Percentiles rank a stretch among this genome's conserved stretches.
phyloP scores from a whole-genome alignment of 2,888 invertebrate genomes.

The Drosophila peninsularis region DNA sequence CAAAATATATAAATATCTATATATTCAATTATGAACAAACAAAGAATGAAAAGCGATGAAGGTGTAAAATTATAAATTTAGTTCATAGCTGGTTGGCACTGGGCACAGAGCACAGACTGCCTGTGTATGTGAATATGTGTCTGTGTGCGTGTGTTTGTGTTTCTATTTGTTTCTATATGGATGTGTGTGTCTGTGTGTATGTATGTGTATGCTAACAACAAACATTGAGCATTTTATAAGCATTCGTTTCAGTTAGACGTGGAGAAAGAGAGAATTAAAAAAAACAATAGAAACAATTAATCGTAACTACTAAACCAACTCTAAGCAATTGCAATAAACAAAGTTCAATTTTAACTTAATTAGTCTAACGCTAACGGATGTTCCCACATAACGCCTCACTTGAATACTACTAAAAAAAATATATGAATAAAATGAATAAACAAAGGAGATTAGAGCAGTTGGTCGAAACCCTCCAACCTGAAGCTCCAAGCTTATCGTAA shows the following conservation, averaged over 20 bases:
- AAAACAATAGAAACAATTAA: constrained; percentile 55
- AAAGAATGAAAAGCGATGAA: constrained; percentile 20
- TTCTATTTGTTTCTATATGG: background rate
- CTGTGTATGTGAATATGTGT: constrained; percentile 12
- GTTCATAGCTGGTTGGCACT: constrained; percentile 67
- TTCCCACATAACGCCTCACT: constrained; percentile 60
- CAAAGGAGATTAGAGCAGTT: constrained; percentile 59
- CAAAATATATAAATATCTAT: constrained; percentile 24
- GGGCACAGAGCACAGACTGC: constrained; percentile 52
- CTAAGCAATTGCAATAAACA: constrained; percentile 68
- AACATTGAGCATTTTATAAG: constrained; percentile 72
- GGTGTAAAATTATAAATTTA: constrained; percentile 22
- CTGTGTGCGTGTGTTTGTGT: background rate
- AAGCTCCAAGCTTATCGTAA: constrained; percentile 48
- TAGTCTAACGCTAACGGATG: constrained; percentile 69
- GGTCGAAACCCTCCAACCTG: constrained; percentile 17
- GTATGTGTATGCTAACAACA: constrained; percentile 43
- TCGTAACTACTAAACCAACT: constrained; percentile 67
- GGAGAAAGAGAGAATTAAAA: constrained; percentile 19
- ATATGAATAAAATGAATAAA: constrained; percentile 59
- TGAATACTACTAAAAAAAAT: constrained; percentile 59
- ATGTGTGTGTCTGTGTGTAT: constrained; percentile 5
- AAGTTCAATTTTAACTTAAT: constrained; percentile 69
- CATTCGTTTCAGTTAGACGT: constrained; percentile 49
- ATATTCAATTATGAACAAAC: constrained; percentile 35